Evolutionary conservation across 2,113 vertebrate genomes (phyloP).

Genomic region (Calcarius ornatus): DNA sequence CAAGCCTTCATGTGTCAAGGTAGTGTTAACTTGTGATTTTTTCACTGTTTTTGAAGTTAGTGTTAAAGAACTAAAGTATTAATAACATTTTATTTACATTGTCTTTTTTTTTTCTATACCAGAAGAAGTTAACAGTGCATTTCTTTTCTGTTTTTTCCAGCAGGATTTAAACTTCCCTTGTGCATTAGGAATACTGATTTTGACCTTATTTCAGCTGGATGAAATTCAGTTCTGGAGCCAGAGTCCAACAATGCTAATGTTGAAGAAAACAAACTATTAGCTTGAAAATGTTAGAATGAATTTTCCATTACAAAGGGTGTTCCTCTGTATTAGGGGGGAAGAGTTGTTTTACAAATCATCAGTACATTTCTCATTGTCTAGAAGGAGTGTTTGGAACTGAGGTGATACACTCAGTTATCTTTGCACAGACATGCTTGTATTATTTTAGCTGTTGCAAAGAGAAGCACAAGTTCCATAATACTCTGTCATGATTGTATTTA

Average conservation of each 20-base stretch:
- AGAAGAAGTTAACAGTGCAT: neutral
- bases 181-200: neutral
- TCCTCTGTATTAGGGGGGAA: neutral
- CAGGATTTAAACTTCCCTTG: neutral
- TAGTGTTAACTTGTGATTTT: neutral
- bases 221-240: neutral
- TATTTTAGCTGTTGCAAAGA: neutral
- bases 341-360: neutral
- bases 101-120: neutral
- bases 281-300: neutral
- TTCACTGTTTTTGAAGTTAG: neutral
- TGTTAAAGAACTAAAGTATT: neutral
- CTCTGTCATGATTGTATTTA: neutral
- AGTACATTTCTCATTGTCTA: neutral
- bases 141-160: neutral
- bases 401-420: neutral
- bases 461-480: neutral
- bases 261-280: neutral
- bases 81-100: neutral
- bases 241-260: neutral
- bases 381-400: neutral
- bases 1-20: neutral
- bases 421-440: neutral
- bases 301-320: neutral
- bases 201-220: slow-evolving; percentile 2